Base-by-base conservation (phyloP, 2,113 vertebrate genomes). In the Zapornia atra region DNA sequence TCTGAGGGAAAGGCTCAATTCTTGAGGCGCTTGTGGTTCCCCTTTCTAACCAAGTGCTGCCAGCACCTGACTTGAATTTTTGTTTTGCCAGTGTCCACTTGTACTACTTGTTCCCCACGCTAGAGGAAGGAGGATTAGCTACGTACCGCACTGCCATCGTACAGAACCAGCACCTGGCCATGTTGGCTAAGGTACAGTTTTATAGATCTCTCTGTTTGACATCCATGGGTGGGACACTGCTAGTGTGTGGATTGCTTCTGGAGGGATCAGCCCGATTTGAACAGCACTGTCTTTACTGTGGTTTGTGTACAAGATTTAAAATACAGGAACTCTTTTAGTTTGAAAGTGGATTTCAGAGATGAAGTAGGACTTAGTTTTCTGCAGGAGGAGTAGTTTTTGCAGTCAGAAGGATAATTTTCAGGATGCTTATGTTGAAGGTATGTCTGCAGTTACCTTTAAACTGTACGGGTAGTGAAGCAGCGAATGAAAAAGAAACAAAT, bases 101-200 rank as follows among this genome's bases (percentile, higher is more conserved):
- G 65, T 99, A 99, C 97, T 99, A 99, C 96, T 97, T 99, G n/a
- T 99, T 99, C 59, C 99, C 99, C 40, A 98, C 94, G 38, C 97
- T 99, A 90, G 99, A 99, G 95, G 99, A 99, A 97, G 99, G 99
- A 75, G 99, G 99, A 24, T 97, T 99, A 92, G 99, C 99, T 38
- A 99, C 99, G 0, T 99, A 99, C 92, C 98, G 99, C 68, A 99
- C 99, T 3, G 99, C 99, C 92, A 99, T 99, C 2, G 99, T 99
- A 14, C 99, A 99, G 98, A 99, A 99, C 94, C 99, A 99, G 21
- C 99, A 99, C 97, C 98, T 99, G 59, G 99, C 99, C 91, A 99
- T 99, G 99, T 94, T 99, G 33, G 99, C 99, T 28, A 99, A 99
- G 99, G 99, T 99, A 98, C 28, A 50, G n/a, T 26, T 60, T 19